Conservation (phyloP, 2,113 vertebrate genomes). For the Phoxinus phoxinus region DNA sequence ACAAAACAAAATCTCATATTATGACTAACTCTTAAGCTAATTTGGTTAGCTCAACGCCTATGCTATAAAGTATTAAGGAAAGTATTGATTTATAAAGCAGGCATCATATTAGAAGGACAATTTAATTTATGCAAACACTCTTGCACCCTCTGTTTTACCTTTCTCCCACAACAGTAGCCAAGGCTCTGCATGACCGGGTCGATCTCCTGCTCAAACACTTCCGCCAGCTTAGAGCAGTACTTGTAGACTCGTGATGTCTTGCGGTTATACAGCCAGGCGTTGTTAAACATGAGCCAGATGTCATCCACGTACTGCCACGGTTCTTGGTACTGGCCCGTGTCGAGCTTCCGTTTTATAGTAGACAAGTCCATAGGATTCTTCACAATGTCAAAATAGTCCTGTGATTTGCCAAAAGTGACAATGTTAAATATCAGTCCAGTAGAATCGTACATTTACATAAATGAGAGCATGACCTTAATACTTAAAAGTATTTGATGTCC, state of each 20-base stretch:
- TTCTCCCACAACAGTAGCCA: constrained; percentile 97
- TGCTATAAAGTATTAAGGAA: not conserved
- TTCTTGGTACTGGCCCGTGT: constrained; percentile 98
- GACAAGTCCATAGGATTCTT: constrained; percentile 98
- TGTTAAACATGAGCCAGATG: constrained; percentile 99
- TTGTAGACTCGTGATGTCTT: constrained; percentile 98
- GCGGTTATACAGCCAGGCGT: constrained; percentile 98
- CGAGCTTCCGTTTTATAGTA: constrained; percentile 96
- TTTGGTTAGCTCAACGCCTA: not conserved
- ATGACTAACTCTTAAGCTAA: not conserved
- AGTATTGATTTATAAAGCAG: not conserved
- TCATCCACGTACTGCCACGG: constrained; percentile 99
- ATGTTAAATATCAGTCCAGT: not conserved
- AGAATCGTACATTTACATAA: not conserved
- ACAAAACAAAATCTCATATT: not conserved
- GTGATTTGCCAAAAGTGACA: constrained; percentile 18
- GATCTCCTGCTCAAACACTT: constrained; percentile 98
- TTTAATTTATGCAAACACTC: not conserved
- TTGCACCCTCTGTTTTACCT: constrained; percentile 76
- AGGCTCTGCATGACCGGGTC: constrained; percentile 97
- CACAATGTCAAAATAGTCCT: constrained; percentile 99
- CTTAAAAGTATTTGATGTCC: no score
- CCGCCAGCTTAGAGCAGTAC: constrained; percentile 95
- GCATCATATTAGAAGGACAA: not conserved
- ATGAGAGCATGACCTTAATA: no score